Percentiles rank a stretch among this genome's conserved stretches.
phyloP scores from a whole-genome alignment of 1,140 invertebrate genomes.

The Araneus ventricosus region DNA sequence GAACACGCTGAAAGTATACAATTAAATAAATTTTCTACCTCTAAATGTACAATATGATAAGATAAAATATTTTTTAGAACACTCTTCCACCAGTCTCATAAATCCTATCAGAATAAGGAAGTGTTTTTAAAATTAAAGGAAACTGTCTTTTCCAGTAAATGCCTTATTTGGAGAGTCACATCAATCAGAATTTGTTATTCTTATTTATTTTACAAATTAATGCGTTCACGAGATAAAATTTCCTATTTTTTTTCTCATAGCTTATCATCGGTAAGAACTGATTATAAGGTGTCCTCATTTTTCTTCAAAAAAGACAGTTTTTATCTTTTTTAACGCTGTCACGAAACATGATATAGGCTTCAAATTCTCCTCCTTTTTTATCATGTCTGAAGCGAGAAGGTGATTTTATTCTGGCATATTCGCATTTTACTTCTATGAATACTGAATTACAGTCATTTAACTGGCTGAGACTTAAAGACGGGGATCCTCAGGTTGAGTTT shows the following conservation, averaged over 20 bases:
- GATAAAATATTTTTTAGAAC: not conserved
- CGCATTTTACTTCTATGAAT: constrained; percentile 55
- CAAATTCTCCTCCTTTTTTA: constrained; percentile 20
- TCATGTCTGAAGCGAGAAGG: constrained; percentile 25
- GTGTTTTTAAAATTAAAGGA: not conserved
- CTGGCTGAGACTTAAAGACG: constrained; percentile 53
- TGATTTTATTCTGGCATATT: constrained; percentile 37
- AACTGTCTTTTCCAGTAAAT: not conserved
- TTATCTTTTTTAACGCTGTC: constrained; percentile 24
- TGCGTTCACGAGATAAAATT: constrained; percentile 20
- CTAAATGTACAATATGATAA: not conserved
- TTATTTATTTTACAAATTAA: constrained; percentile 41
- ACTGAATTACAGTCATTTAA: constrained; percentile 62
- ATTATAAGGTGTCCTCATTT: not conserved
- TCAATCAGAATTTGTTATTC: constrained; percentile 19
- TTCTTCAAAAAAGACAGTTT: not conserved
- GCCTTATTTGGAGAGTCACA: not conserved
- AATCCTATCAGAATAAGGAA: not conserved
- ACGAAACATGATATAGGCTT: constrained; percentile 60
- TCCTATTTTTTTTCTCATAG: not conserved
- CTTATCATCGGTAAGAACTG: not conserved
- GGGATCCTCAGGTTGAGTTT: constrained; percentile 33
- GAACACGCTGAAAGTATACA: not conserved
- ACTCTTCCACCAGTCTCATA: not conserved
- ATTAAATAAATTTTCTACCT: not conserved